Conservation (phyloP, 1,140 invertebrate genomes). For the Cyclina sinensis region DNA sequence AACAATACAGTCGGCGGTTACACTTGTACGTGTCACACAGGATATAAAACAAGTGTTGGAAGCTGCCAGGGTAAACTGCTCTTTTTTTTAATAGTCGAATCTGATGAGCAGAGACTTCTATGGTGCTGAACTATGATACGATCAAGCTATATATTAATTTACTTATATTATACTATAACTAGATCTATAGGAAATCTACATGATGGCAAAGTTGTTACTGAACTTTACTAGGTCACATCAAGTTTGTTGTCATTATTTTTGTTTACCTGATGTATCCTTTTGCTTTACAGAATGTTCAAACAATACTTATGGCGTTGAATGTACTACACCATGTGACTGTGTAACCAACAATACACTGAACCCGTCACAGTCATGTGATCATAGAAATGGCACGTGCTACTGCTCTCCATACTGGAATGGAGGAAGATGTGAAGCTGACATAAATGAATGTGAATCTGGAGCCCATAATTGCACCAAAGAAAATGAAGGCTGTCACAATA, state of each 20-base stretch:
- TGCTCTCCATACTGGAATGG: constrained; percentile 51
- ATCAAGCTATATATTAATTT: no score
- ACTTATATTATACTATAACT: no score
- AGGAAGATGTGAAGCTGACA: constrained; percentile 5
- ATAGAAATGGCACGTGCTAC: constrained; percentile 12
- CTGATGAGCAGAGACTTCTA: no score
- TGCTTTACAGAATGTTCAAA: constrained; percentile 27
- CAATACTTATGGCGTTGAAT: constrained; percentile 27
- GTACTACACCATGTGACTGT: constrained; percentile 18
- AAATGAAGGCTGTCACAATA: constrained; percentile 8
- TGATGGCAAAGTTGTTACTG: no score
- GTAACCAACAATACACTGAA: not conserved
- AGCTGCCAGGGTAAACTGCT: not conserved
- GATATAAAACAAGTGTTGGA: not conserved
- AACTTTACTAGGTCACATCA: no score
- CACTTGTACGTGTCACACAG: not conserved
- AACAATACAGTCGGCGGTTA: not conserved
- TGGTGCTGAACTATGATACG: no score
- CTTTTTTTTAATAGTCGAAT: no score
- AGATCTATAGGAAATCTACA: no score
- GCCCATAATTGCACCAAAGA: not conserved
- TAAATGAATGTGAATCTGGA: constrained; percentile 44
- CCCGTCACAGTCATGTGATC: constrained; percentile 28
- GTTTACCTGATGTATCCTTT: no score
- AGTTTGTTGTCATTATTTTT: no score